Conservation (phyloP, 2,888 invertebrate species). For the Sinotaia quadrata region DNA sequence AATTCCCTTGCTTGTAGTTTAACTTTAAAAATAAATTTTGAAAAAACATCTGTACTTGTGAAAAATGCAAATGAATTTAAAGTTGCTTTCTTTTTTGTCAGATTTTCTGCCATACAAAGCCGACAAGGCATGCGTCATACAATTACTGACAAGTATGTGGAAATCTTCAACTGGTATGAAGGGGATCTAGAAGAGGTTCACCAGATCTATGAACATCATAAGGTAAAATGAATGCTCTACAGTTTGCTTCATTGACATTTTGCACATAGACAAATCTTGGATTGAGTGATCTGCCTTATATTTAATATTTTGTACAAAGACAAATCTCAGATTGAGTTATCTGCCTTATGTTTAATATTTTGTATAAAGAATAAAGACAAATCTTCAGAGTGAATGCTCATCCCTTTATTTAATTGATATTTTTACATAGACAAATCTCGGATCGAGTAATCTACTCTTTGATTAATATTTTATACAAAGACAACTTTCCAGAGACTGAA, state of each 20-base stretch:
- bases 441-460: background rate
- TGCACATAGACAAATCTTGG: background rate
- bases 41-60: too few relatives aligned
- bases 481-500: too few relatives aligned
- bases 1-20: too few relatives aligned
- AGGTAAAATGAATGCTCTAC: constrained; percentile 50
- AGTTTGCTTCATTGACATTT: background rate
- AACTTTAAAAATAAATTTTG: too few relatives aligned
- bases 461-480: background rate
- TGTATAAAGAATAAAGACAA: too few relatives aligned
- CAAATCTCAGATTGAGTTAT: too few relatives aligned
- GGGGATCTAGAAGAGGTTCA: constrained; percentile 68
- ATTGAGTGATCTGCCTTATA: background rate
- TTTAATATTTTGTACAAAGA: background rate
- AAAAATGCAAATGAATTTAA: too few relatives aligned
- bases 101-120: constrained; percentile 64
- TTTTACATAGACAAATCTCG: background rate
- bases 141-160: constrained; percentile 69
- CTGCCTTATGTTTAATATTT: too few relatives aligned
- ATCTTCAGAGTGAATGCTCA: too few relatives aligned
- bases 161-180: constrained; percentile 71
- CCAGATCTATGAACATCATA: constrained; percentile 67
- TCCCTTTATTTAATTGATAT: too few relatives aligned
- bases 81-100: constrained; percentile 38
- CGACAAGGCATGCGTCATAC: constrained; percentile 63